These are phyloP conservation scores for Octodon degus DNA, from an alignment of 2,113 vertebrate species.

Conservation along the genomic window DNA sequence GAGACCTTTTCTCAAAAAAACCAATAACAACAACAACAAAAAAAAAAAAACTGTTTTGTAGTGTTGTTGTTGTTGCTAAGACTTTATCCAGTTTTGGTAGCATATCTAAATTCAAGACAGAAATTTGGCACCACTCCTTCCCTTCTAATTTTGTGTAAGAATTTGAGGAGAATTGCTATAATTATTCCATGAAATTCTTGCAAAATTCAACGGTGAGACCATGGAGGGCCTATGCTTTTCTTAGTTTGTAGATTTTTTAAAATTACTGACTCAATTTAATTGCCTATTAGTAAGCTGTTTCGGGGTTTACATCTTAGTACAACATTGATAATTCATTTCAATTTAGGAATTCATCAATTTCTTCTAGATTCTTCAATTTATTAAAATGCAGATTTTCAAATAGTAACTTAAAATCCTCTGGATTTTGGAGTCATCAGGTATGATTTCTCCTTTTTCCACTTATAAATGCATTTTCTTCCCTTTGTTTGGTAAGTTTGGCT, in stretches of 20 bases:
- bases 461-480: not conserved
- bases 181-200: too few species aligned
- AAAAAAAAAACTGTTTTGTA: not conserved
- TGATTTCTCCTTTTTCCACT: not conserved
- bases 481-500: not conserved
- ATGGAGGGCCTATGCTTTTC: too few species aligned
- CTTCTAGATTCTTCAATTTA: not conserved
- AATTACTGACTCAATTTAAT: too few species aligned
- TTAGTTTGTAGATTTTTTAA: too few species aligned
- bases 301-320: too few species aligned
- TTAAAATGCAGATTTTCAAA: not conserved
- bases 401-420: not conserved
- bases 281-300: too few species aligned
- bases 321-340: too few species aligned
- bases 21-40: not conserved
- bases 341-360: too few species aligned
- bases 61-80: not conserved
- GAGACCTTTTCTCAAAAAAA: not conserved
- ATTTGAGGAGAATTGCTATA: too few species aligned
- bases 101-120: not conserved
- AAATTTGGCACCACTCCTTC: not conserved
- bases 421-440: not conserved
- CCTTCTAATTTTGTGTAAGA: too few species aligned
- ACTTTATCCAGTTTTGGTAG: not conserved
- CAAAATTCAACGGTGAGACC: too few species aligned